Evolutionary conservation across 2,888 invertebrate species (phyloP), one percentile per base, ranked within the genome.

Genomic region (Terebella lapidaria): DNA sequence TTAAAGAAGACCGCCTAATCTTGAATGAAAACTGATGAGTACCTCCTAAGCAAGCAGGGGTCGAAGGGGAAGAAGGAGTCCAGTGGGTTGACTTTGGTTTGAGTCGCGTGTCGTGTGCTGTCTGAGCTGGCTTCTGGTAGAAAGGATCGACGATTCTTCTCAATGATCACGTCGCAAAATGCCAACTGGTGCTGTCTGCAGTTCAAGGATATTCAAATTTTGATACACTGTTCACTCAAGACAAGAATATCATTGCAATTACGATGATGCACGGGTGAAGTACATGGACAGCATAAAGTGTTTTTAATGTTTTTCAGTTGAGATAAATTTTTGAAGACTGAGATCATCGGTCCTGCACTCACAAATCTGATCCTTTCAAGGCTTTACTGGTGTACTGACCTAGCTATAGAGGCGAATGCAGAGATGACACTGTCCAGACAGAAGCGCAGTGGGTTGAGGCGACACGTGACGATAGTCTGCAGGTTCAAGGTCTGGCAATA

Each of bases 1-100:
- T n/a, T n/a, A n/a, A n/a, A n/a, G n/a, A n/a, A n/a, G n/a, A n/a
- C n/a, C n/a, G n/a, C n/a, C n/a, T n/a, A n/a, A n/a, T n/a, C n/a
- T n/a, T n/a, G n/a, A n/a, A 20, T 54, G 27, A 15, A 15, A 54
- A 54, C 52, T 28, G 45, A 28, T 15, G 20, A 28, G 35, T 54
- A 67, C 62, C 63, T 56, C 15, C 24, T 85, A 52, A 95, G 82
- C 20, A 88, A 80, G 75, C 90, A 94, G 0, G 92, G 92, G 81
- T 94, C 94, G 75, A 94, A 95, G 0, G 95, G 95, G 77, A 92
- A 95, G 83, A 89, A 92, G 1, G 86, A 84, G 59, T 88, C 86
- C 1, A 87, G 82, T 55, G 85, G 15, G 84, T 80, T 55, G 59
- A 57, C 24, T 56, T n/a, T 78, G 79, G 1, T 58, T n/a, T n/a